phyloP scores from a whole-genome alignment of 2,888 invertebrate species.

The Argynnis bischoffii region DNA sequence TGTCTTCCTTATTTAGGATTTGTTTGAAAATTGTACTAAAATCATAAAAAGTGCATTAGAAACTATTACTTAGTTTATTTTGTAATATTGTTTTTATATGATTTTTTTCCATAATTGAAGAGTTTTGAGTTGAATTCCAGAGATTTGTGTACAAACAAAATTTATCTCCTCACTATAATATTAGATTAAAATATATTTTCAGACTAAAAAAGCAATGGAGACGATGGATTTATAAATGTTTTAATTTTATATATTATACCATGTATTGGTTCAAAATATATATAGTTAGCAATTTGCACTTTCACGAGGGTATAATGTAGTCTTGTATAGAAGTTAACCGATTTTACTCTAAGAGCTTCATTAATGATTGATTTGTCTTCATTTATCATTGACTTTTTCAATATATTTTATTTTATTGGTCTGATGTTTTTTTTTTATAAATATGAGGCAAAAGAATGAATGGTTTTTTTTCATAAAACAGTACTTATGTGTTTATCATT shows the following conservation, averaged over 20 bases:
- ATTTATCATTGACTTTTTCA: too few relatives aligned
- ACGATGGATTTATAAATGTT: background rate
- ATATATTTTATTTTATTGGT: too few relatives aligned
- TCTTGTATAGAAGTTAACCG: slow-evolving; percentile 33
- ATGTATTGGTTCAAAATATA: slow-evolving; percentile 12
- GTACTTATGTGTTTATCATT: background rate
- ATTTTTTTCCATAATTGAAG: too few relatives aligned
- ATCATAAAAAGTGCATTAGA: too few relatives aligned
- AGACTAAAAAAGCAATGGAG: slow-evolving; percentile 6
- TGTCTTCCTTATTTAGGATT: too few relatives aligned
- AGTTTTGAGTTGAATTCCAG: too few relatives aligned
- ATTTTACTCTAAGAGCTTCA: slow-evolving; percentile 31
- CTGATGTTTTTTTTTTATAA: too few relatives aligned
- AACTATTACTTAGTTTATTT: too few relatives aligned
- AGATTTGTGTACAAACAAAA: too few relatives aligned
- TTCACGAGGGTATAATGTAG: background rate
- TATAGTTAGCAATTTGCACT: background rate
- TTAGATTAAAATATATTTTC: background rate
- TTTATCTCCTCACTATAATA: background rate
- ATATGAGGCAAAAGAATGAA: background rate
- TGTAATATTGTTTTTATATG: too few relatives aligned
- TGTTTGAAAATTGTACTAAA: too few relatives aligned
- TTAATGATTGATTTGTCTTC: too few relatives aligned
- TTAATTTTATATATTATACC: background rate
- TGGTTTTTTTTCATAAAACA: background rate